Base-by-base conservation (phyloP, 2,888 invertebrate species). In the Harpalus rufipes region DNA sequence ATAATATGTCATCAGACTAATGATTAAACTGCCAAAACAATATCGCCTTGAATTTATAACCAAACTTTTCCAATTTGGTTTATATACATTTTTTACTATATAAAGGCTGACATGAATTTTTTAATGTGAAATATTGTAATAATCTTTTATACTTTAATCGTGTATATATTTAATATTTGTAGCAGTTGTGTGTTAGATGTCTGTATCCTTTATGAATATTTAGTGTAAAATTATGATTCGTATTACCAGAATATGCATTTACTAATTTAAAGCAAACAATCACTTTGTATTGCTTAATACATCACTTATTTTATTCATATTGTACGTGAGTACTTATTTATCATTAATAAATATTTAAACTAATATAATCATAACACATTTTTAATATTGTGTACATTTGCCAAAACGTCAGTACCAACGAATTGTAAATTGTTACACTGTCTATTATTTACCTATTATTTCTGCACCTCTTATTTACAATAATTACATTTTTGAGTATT, bases 201-300 rank as follows among this genome's bases (percentile, higher is more conserved):
- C 84, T 84, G 56, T 84, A 84, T 14, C 61, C 78, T 63, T 83
- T 72, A 72, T 61, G 21, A 68, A 39, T 78, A 78, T 25, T 78
- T 61, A 58, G 78, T 21, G 61, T 76, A 83, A 83, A 63, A 65
- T 59, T 41, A 61, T 51, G 41, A 81, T 51, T 80, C 76, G 85
- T 80, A 74, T 86, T 88, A 88, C 89, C 89, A 88, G 89, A 87
- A 87, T 85, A 87, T 88, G 89, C 89, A 89, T 89, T 89, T 89
- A 88, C 84, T 86, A 86, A 65, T 79, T 63, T 58, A 85, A 86
- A 86, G 85, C 68, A 86, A 80, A 63, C 78, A 85, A 87, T 85
- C 84, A 86, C 78, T 58, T 78, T 58, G 59, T 58, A 58, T 58
- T 59, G 16, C 16, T 61, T 32, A 41, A 41, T 39, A 39, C n/a